A percentile compares a stretch with the other conserved stretches of the same genome.
These are phyloP conservation scores for Aegotheles bennettii DNA, from an alignment of 2,113 vertebrate genomes.

Conservation along the genomic window DNA sequence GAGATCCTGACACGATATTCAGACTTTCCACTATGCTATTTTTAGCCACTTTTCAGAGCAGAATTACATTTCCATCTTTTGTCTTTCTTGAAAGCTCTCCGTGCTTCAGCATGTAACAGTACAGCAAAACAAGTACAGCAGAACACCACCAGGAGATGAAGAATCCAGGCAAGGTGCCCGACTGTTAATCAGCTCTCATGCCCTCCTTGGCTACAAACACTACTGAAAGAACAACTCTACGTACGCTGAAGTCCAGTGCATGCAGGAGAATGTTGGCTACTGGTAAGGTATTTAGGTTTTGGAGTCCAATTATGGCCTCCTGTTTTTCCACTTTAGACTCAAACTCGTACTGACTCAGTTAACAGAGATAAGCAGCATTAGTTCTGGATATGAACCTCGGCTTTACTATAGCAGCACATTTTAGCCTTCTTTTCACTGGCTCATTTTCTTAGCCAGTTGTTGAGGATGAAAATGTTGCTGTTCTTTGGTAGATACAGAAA, in stretches of 20 bases:
- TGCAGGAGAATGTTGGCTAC: neutral
- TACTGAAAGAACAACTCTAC: neutral
- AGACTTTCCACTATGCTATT: neutral
- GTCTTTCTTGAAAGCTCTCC: neutral
- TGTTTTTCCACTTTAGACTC: neutral
- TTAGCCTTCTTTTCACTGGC: neutral
- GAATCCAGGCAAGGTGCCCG: neutral
- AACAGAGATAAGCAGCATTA: slow-evolving; percentile 36
- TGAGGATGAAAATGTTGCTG: slow-evolving; percentile 48
- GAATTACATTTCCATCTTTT: neutral
- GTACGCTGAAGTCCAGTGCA: neutral
- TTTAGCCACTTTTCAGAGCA: slow-evolving; percentile 31
- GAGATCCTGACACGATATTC: neutral
- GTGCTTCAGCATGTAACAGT: neutral
- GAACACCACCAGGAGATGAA: neutral
- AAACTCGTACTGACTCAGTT: neutral
- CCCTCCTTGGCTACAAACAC: neutral
- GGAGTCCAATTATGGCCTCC: neutral
- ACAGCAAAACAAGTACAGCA: neutral
- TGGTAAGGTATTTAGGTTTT: neutral
- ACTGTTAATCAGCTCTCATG: neutral
- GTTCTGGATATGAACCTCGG: neutral
- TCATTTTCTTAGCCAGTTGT: neutral
- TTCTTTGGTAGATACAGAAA: slow-evolving; percentile 59
- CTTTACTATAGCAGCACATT: slow-evolving; percentile 41